Percentiles rank a stretch among this genome's conserved stretches.
Evolutionary conservation across 2,113 vertebrate species (phyloP).

Genomic region (Halichoerus grypus): DNA sequence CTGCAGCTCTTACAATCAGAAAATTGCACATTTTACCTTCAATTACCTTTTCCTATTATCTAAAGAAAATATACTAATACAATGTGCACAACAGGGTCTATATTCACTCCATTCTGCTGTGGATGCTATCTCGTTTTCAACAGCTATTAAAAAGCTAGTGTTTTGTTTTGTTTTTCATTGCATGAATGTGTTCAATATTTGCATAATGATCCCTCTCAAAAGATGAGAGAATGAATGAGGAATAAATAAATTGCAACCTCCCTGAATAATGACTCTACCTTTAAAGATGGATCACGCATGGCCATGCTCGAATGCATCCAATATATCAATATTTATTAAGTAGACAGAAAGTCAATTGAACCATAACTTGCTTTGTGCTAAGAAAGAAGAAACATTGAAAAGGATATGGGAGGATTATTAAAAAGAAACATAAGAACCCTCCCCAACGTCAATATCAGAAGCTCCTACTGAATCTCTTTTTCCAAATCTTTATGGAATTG

Average conservation of each 20-base stretch:
- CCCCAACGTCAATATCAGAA: slow-evolving; percentile 68
- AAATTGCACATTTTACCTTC: slow-evolving; percentile 66
- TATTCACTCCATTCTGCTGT: not conserved
- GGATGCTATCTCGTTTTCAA: slow-evolving; percentile 64
- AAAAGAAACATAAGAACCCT: slow-evolving; percentile 50
- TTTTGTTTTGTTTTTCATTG: slow-evolving; percentile 69
- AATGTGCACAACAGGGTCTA: not conserved
- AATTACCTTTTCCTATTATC: slow-evolving; percentile 67
- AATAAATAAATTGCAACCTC: slow-evolving; percentile 85
- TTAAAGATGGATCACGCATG: slow-evolving; percentile 84
- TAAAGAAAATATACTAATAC: slow-evolving; percentile 57
- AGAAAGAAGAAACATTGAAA: slow-evolving; percentile 80
- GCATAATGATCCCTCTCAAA: slow-evolving; percentile 80
- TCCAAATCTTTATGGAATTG: slow-evolving; percentile 55
- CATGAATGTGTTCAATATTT: slow-evolving; percentile 76
- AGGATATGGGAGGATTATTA: slow-evolving; percentile 69
- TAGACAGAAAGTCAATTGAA: slow-evolving; percentile 87
- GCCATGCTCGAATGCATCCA: slow-evolving; percentile 80
- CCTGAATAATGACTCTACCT: slow-evolving; percentile 80
- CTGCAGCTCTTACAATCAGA: slow-evolving; percentile 11
- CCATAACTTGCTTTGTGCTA: slow-evolving; percentile 80
- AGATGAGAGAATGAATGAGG: slow-evolving; percentile 79
- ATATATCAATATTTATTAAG: slow-evolving; percentile 88
- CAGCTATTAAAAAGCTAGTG: slow-evolving; percentile 30
- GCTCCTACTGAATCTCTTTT: slow-evolving; percentile 65